These are phyloP conservation scores for Prunella strophiata DNA, from an alignment of 2,797 vertebrate species.

Conservation along the genomic window DNA sequence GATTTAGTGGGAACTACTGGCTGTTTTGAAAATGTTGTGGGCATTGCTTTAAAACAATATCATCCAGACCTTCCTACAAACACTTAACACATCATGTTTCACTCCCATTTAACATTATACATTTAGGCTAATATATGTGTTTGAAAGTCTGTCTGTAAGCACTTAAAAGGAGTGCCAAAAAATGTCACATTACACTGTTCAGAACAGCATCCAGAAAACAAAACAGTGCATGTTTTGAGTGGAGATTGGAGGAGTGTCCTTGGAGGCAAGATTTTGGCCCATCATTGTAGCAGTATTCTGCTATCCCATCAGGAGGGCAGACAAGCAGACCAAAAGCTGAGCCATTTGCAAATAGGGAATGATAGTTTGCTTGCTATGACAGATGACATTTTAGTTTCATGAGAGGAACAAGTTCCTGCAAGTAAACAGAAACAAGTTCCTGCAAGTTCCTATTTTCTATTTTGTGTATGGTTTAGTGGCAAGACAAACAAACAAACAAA, in stretches of 20 bases:
- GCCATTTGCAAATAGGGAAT: not conserved
- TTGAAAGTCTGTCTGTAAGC: not conserved
- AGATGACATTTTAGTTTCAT: not conserved
- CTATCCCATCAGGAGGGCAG: not conserved
- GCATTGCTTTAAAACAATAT: not conserved
- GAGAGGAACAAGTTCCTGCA: not conserved
- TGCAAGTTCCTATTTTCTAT: not conserved
- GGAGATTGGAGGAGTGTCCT: not conserved
- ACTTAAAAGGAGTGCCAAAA: not conserved
- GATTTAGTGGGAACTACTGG: not conserved
- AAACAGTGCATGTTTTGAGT: not conserved
- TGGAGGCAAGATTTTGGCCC: not conserved
- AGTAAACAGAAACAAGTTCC: not conserved
- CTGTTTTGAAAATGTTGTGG: not conserved
- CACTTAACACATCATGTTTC: not conserved
- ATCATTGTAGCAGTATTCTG: not conserved
- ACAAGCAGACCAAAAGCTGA: not conserved
- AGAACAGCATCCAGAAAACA: not conserved
- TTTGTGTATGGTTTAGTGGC: not conserved
- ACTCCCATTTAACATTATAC: not conserved
- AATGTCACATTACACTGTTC: not conserved
- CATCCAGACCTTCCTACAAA: not conserved
- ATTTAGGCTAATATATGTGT: not conserved
- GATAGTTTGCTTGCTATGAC: not conserved
- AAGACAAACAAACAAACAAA: not conserved